Percentiles rank a stretch among this genome's conserved stretches.
Evolutionary conservation across 2,888 invertebrate species (phyloP).

Genomic region (Sarcophaga subvicina): DNA sequence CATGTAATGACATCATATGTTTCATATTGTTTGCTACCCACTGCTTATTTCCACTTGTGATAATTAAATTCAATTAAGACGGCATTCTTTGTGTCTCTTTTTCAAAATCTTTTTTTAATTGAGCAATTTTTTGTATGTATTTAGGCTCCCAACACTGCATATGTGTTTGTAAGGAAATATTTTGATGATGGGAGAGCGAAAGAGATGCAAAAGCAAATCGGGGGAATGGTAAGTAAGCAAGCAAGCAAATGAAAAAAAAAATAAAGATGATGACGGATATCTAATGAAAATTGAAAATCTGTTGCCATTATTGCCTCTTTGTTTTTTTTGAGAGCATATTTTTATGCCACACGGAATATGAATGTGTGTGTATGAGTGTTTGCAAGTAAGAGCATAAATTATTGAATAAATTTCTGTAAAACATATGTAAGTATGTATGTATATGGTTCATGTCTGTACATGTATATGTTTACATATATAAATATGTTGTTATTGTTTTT

Average conservation of each 20-base stretch:
- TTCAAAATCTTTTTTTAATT: neutral
- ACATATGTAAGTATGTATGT: neutral
- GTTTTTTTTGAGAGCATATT: slow-evolving; percentile 29
- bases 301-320: slow-evolving; percentile 46
- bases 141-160: neutral
- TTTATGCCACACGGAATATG: neutral
- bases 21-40: too few relatives aligned
- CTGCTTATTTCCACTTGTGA: too few relatives aligned
- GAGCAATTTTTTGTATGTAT: neutral
- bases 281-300: slow-evolving; percentile 61
- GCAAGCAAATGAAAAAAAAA: neutral
- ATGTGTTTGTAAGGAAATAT: neutral
- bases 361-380: neutral
- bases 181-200: slow-evolving; percentile 16
- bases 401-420: neutral
- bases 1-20: too few relatives aligned
- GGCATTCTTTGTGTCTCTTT: neutral
- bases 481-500: slow-evolving; percentile 33
- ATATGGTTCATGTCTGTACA: neutral
- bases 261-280: neutral
- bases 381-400: neutral
- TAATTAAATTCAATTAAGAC: neutral
- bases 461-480: neutral
- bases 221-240: too few relatives aligned
- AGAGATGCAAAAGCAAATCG: neutral